phyloP scores from a whole-genome alignment of 2,797 vertebrate species.

The Silurus lanzhouensis region DNA sequence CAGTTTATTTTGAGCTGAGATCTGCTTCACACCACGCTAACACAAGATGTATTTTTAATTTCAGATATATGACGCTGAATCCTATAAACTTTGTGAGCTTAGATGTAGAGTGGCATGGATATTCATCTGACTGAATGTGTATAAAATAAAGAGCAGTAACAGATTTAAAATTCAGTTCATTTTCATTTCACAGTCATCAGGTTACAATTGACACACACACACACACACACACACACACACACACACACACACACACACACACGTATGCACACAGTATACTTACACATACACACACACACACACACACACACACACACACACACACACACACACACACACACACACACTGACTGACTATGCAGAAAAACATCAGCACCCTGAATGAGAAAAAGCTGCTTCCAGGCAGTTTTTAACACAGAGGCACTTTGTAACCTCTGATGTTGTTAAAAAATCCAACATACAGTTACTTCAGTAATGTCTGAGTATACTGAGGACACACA shows the following conservation, averaged over 20 bases:
- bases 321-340: neutral
- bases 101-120: neutral
- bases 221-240: neutral
- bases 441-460: neutral
- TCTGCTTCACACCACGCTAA: neutral
- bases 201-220: neutral
- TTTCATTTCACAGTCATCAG: neutral
- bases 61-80: neutral
- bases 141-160: neutral
- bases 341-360: neutral
- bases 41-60: neutral
- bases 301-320: neutral
- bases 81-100: neutral
- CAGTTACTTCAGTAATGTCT: conserved; percentile 2
- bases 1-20: neutral
- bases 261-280: too few relatives aligned
- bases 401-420: neutral
- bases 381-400: neutral
- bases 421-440: neutral
- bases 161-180: neutral
- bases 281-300: neutral
- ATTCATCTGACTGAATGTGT: neutral
- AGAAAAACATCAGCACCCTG: neutral
- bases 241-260: neutral
- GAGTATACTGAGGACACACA: neutral